Conservation (phyloP, 2,113 vertebrate genomes). For the Todiramphus saurophagus region DNA sequence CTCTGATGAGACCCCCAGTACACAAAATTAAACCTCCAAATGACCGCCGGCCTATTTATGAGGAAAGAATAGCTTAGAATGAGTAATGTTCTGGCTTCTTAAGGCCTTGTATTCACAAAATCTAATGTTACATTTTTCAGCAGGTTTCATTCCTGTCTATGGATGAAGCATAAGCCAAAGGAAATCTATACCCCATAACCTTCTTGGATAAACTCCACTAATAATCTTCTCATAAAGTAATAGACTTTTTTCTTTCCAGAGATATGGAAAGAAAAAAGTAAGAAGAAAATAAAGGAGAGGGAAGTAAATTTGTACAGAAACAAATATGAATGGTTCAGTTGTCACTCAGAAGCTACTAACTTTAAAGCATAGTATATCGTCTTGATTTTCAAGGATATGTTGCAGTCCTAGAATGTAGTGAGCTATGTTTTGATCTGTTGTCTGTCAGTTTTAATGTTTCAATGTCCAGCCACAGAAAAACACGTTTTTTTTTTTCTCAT, state of each 20-base stretch:
- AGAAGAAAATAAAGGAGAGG: not conserved
- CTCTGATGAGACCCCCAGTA: not conserved
- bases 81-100: not conserved
- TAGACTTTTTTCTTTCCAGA: not conserved
- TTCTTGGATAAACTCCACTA: not conserved
- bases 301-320: not conserved
- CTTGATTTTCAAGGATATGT: not conserved
- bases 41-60: not conserved
- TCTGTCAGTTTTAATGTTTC: not conserved
- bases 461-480: not conserved
- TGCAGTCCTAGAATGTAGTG: not conserved
- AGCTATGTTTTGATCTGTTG: not conserved
- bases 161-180: not conserved
- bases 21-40: not conserved
- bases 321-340: not conserved
- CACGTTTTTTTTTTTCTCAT: not conserved
- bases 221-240: not conserved
- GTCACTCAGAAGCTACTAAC: not conserved
- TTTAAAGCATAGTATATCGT: not conserved
- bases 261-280: not conserved
- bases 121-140: not conserved
- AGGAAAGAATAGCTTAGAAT: not conserved
- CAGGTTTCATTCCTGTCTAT: not conserved
- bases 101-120: not conserved
- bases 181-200: not conserved